These are phyloP conservation scores for Neocrepidodera transversa DNA, from an alignment of 2,888 invertebrate species.

Conservation along the genomic window DNA sequence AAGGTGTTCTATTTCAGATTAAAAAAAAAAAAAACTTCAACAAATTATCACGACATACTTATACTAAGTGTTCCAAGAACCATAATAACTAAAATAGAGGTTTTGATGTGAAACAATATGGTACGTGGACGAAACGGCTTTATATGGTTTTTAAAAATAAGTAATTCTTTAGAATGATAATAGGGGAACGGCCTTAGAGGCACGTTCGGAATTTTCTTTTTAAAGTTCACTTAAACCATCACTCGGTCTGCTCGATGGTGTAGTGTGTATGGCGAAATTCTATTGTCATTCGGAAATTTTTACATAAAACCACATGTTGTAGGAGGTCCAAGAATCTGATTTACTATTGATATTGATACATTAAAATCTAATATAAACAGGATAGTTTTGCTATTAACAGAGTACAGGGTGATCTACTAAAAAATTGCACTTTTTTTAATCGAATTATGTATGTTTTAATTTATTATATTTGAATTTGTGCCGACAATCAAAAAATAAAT, in stretches of 20 bases:
- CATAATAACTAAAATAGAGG: constrained; percentile 32
- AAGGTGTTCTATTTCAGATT: too few species aligned
- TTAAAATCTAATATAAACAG: too few species aligned
- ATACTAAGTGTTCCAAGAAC: constrained; percentile 37
- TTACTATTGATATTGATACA: too few species aligned
- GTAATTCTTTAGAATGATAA: constrained; percentile 39
- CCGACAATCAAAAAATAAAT: too few species aligned
- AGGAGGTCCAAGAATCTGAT: too few species aligned
- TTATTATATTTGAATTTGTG: too few species aligned
- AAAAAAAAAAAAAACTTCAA: too few species aligned
- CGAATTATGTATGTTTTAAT: too few species aligned
- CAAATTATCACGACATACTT: too few species aligned
- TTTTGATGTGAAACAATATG: constrained; percentile 38
- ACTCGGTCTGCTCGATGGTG: neutral
- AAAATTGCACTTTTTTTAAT: too few species aligned
- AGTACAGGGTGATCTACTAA: too few species aligned
- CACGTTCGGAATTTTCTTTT: constrained; percentile 40
- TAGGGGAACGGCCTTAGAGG: constrained; percentile 36
- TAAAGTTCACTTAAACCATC: constrained; percentile 28
- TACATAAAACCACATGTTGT: constrained; percentile 19
- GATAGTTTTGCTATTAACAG: too few species aligned
- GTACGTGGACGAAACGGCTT: constrained; percentile 30
- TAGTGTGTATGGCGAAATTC: constrained; percentile 28
- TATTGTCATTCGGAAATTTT: constrained; percentile 29
- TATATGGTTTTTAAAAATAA: constrained; percentile 40